These are phyloP conservation scores for Cynocephalus volans DNA, from an alignment of 2,113 vertebrate species.

Conservation along the genomic window DNA sequence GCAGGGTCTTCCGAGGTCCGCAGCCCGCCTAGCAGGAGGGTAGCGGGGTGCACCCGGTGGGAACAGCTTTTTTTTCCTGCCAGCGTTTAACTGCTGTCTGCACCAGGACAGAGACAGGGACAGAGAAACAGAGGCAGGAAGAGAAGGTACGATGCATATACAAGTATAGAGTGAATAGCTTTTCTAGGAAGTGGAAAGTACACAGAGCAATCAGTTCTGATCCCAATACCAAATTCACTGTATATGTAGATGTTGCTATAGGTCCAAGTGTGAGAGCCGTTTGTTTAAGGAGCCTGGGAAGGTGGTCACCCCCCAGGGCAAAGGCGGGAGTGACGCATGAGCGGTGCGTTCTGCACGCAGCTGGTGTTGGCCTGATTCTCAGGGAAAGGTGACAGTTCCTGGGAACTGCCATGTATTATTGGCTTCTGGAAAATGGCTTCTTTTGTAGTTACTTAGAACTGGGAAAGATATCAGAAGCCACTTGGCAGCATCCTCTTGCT, in stretches of 20 bases:
- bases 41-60: neutral
- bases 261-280: neutral
- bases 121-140: neutral
- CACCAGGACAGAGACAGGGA: neutral
- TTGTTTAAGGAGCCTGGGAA: neutral
- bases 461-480: no score
- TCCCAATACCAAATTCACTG: no score
- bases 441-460: neutral
- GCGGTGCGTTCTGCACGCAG: accelerated
- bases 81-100: neutral
- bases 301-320: neutral
- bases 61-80: neutral
- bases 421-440: neutral
- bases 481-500: neutral
- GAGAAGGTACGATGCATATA: neutral
- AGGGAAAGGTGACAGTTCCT: neutral
- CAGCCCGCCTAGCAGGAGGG: neutral
- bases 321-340: neutral
- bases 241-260: neutral
- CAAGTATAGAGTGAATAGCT: no score
- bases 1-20: no score
- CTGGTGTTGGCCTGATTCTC: neutral
- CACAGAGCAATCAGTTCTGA: no score
- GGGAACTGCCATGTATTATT: neutral
- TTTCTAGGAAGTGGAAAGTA: no score